Conservation (phyloP, 2,113 vertebrate species). For the Podocnemis expansa region DNA sequence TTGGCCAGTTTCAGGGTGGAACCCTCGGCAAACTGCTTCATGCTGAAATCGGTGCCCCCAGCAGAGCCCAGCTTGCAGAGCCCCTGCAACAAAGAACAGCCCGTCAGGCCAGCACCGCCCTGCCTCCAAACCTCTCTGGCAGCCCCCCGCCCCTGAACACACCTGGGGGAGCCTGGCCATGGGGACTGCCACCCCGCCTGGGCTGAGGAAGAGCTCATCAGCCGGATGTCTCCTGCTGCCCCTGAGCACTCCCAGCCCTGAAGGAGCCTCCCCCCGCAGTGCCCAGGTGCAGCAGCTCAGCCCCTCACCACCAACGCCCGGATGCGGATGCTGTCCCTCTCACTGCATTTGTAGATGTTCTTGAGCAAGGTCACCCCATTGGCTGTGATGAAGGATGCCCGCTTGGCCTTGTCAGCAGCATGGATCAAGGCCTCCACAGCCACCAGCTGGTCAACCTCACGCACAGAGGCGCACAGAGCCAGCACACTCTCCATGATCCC, state of each 20-base stretch:
- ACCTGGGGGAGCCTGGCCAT: not conserved
- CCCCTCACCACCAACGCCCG: conserved; percentile 90
- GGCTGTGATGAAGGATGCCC: conserved; percentile 94
- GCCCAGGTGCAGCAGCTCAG: not conserved
- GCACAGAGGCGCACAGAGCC: conserved; percentile 87
- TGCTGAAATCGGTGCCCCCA: conserved; percentile 96
- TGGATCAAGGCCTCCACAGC: conserved; percentile 96
- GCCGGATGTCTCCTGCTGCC: rapidly evolving
- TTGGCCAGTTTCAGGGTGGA: conserved; percentile 95
- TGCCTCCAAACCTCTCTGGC: not conserved
- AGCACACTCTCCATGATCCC: conserved; percentile 94
- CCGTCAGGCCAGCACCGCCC: not conserved
- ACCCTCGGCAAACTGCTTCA: conserved; percentile 99
- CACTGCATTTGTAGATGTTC: conserved; percentile 95
- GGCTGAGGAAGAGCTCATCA: rapidly evolving
- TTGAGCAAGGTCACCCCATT: conserved; percentile 94
- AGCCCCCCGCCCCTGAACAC: rapidly evolving
- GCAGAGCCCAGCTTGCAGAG: conserved; percentile 97
- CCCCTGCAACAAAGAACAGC: conserved; percentile 78
- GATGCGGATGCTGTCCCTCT: conserved; percentile 94
- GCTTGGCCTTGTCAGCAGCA: conserved; percentile 93
- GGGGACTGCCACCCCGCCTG: not conserved
- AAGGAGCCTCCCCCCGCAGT: not conserved
- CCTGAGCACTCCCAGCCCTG: not conserved
- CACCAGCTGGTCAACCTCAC: conserved; percentile 90